A percentile compares a stretch with the other conserved stretches of the same genome.
Conservation (phyloP, 2,888 invertebrate genomes). For the Drosophila nigricruria region DNA sequence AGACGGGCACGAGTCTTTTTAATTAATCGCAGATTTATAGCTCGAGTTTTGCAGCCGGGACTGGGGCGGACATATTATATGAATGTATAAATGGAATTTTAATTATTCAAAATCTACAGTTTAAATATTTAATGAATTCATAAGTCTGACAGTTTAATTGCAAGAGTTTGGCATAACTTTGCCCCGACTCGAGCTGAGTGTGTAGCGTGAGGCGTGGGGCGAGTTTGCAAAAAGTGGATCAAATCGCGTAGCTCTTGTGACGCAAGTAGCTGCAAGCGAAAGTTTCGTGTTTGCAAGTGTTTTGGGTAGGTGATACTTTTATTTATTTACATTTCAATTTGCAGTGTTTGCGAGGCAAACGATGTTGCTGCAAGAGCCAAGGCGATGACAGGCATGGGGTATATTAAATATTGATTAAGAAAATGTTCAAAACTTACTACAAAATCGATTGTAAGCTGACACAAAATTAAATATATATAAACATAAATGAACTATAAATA, state of each 20-base stretch:
- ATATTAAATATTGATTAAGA: constrained; percentile 2
- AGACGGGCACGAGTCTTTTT: constrained; percentile 51
- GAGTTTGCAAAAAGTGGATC: constrained; percentile 18
- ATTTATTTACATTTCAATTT: constrained; percentile 61
- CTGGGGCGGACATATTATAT: constrained; percentile 10
- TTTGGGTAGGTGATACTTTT: constrained; percentile 46
- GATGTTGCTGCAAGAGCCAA: not conserved
- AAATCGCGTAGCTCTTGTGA: constrained; percentile 7
- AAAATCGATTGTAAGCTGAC: not conserved
- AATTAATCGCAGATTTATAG: constrained; percentile 80
- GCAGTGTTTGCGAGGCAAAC: constrained; percentile 8
- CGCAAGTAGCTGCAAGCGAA: constrained; percentile 6
- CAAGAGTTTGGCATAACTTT: constrained; percentile 75
- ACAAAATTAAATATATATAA: not conserved
- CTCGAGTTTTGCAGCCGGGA: constrained; percentile 50
- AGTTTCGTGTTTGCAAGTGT: not conserved
- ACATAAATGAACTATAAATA: not conserved
- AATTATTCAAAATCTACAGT: constrained; percentile 81
- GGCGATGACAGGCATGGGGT: constrained; percentile 11
- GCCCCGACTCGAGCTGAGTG: constrained; percentile 1
- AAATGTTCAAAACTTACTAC: not conserved
- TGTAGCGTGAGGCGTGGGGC: not conserved
- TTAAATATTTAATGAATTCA: constrained; percentile 82
- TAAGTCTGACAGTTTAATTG: constrained; percentile 81
- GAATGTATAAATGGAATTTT: constrained; percentile 73